Base-by-base conservation (phyloP, 2,113 vertebrate genomes). In the Hippopotamus amphibius region DNA sequence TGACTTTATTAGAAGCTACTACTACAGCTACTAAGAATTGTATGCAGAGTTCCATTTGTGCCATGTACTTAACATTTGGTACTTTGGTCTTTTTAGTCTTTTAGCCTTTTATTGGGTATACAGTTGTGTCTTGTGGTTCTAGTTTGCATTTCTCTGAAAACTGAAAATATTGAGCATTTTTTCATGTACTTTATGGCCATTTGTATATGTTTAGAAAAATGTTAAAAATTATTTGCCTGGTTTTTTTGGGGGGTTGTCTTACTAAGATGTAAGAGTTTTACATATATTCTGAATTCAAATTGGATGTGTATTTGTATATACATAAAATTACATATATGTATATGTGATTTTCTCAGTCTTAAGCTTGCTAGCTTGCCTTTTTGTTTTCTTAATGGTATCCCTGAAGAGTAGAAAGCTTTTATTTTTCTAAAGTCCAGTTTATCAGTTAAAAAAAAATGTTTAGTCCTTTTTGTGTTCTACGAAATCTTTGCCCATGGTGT, bases 121-220 rank as follows among this genome's bases (percentile, higher is more conserved):
- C 19, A 96, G 46, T 84, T 50, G 30, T 61, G 71, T 30, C 69
- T 88, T 94, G n/a, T 71, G 57, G 82, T 77, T 93, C 93, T 82
- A 53, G 68, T 88, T 77, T 92, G 28, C 46, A 46, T 86, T 92
- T 81, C n/a, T 28, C 65, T 55, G 41, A 30, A 63, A 17, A 28
- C 11, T 81, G 71, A 90, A 90, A 82, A 41, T 90, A 84, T 22
- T 22, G 24, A 61, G 24, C 65, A 81, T 81, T 83, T 93, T 83
- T 81, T 46, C 30, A 46, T 19, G 41, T 61, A 86, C 53, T 71
- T 85, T 61, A 6, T 68, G 50, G n/a, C 74, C 17, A 81, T 84
- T 91, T 92, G 15, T 83, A 6, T 87, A 24, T 83, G 63, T 96
- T 97, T 88, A 88, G 82, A 94, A 69, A 68, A 74, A 53, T 37